Percentiles rank a stretch among this genome's conserved stretches.
Conservation (phyloP, 2,888 invertebrate species). For the Marronus borbonicus region DNA sequence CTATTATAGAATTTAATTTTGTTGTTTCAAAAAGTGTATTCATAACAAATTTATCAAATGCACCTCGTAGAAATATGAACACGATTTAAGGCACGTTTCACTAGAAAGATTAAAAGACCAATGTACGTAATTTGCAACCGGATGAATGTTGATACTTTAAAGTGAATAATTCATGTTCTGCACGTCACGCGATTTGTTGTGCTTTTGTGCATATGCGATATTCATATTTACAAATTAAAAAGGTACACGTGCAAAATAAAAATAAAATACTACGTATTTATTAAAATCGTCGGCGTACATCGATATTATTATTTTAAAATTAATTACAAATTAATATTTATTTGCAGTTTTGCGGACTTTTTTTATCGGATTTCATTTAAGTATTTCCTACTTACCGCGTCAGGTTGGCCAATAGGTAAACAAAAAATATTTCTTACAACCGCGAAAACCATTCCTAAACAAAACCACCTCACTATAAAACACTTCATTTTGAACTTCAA, state of each 20-base stretch:
- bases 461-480: constrained; percentile 38
- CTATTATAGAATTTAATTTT: no score
- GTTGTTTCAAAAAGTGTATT: no score
- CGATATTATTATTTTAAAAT: not conserved
- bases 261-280: not conserved
- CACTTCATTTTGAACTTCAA: constrained; percentile 32
- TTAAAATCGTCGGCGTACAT: not conserved
- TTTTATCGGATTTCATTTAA: not conserved
- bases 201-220: not conserved
- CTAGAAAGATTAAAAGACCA: constrained; percentile 43
- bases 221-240: no score
- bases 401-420: constrained; percentile 57
- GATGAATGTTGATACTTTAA: constrained; percentile 37
- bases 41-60: not conserved
- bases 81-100: constrained; percentile 18
- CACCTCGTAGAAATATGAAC: constrained; percentile 8
- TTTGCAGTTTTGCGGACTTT: not conserved
- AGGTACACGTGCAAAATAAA: no score
- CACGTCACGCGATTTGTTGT: constrained; percentile 8
- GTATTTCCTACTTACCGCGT: constrained; percentile 55
- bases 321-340: not conserved
- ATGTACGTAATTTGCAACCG: constrained; percentile 43
- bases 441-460: constrained; percentile 39
- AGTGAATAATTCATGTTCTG: constrained; percentile 41
- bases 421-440: constrained; percentile 42